Evolutionary conservation across 92 coral and sea anemone species (phyloP).

Genomic region (Isaurus tuberculatus): DNA sequence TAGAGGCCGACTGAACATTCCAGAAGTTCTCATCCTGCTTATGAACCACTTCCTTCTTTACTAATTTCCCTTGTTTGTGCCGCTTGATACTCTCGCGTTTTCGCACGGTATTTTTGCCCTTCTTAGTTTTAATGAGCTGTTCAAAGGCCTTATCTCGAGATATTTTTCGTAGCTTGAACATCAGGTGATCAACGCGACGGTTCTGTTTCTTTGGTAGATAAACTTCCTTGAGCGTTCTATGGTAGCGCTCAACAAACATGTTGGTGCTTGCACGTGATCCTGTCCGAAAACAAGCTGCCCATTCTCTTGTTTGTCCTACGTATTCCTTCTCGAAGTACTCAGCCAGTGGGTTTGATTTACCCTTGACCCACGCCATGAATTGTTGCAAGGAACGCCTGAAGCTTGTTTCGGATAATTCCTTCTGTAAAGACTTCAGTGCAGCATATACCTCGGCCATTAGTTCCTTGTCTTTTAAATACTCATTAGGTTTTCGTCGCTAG

Average conservation of each 20-base stretch:
- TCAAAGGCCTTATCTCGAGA: not conserved
- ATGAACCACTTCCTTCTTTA: too few species aligned
- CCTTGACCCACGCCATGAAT: conserved; percentile 37
- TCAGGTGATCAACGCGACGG: conserved; percentile 2
- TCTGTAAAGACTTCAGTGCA: conserved; percentile 45
- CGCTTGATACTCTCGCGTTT: too few species aligned
- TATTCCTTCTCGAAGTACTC: conserved; percentile 41
- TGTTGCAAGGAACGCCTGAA: conserved; percentile 49
- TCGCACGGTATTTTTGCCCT: too few species aligned
- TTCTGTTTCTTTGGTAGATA: conserved; percentile 12
- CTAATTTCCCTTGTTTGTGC: too few species aligned
- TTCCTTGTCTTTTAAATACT: conserved; percentile 52
- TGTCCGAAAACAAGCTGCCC: conserved; percentile 50
- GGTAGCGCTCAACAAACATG: conserved; percentile 28
- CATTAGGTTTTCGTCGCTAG: conserved; percentile 37
- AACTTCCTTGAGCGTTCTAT: conserved; percentile 20
- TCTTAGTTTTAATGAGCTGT: not conserved
- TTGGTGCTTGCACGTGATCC: conserved; percentile 49
- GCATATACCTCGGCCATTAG: conserved; percentile 48
- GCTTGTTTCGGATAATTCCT: conserved; percentile 24
- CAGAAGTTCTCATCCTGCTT: too few species aligned
- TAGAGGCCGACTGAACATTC: too few species aligned
- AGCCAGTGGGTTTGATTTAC: conserved; percentile 25
- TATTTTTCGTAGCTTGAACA: not conserved
- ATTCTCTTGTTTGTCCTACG: conserved; percentile 36